Base-by-base conservation (phyloP, 2,113 vertebrate species). In the Prinia subflava region DNA sequence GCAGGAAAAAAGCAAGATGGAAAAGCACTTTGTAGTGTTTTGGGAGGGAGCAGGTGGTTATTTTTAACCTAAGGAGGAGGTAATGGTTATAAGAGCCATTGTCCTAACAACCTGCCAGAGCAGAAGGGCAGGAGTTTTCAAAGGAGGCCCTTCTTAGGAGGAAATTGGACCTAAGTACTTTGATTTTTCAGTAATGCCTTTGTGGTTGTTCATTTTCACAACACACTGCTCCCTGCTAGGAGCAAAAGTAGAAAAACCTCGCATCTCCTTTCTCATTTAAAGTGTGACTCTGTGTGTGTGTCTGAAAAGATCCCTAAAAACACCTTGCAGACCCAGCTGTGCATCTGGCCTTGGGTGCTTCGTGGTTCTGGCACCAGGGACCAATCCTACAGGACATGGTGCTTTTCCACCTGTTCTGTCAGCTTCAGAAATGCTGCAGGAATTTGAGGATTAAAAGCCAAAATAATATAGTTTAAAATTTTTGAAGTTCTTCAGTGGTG, bases 211-310 rank as follows among this genome's bases (percentile, higher is more conserved):
- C 42, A 7, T 89, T 68, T 90, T 89, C 76, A 50, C 76, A 81
- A 65, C 56, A 70, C 2, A 4, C 31, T 65, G 64, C 63, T 87
- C n/a, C 64, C 56, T 82, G 52, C 53, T 94, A 84, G 83, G 42
- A 92, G 73, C 82, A 65, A 57, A 90, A 93, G 71, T 64, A 96
- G 93, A 89, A 96, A 95, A 79, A 50, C 68, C 94, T 89, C 59
- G 71, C 56, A 46, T 95, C 39, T 88, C 47, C 90, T 18, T n/a
- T 74, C 76, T 96, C 87, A 77, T 83, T 91, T 71, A 10, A 89
- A 90, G 89, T 76, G 79, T 83, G 91, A 53, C 83, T 87, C 7
- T 17, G 5, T 33, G 23, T 37, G 44, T 47, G 41, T 89, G 27
- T 42, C 2, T 25, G 31, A 22, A 76, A 46, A 55, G 41, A 33